Evolutionary conservation across 2,113 vertebrate species (phyloP).

Genomic region (Grammomys dolichurus): DNA sequence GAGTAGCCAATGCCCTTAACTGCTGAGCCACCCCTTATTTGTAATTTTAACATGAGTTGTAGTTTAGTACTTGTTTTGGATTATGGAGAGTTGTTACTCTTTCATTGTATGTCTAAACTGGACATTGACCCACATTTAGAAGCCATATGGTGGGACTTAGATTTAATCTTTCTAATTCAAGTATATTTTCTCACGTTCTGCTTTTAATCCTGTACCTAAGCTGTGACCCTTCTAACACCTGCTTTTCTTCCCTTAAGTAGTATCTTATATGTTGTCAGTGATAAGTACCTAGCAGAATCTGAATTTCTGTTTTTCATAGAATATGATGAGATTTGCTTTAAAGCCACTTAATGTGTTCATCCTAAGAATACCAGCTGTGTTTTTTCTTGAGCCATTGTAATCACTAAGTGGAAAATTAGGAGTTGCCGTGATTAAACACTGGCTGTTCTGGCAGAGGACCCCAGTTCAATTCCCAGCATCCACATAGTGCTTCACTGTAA

Average conservation of each 20-base stretch:
- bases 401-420: neutral
- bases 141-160: neutral
- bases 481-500: neutral
- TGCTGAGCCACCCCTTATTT: neutral
- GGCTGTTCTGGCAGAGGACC: neutral
- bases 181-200: neutral
- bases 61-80: neutral
- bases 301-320: neutral
- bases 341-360: neutral
- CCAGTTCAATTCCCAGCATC: neutral
- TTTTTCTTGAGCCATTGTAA: neutral
- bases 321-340: neutral
- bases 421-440: neutral
- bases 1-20: neutral
- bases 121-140: neutral
- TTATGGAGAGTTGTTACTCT: neutral
- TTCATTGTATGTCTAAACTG: neutral
- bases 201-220: neutral
- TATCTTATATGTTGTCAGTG: neutral
- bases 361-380: neutral
- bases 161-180: neutral
- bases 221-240: neutral
- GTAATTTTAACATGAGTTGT: neutral
- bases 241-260: neutral
- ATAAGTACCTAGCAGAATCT: no score